These are phyloP conservation scores for Aspidapion aeneum DNA, from an alignment of 2,888 invertebrate species.

Conservation along the genomic window DNA sequence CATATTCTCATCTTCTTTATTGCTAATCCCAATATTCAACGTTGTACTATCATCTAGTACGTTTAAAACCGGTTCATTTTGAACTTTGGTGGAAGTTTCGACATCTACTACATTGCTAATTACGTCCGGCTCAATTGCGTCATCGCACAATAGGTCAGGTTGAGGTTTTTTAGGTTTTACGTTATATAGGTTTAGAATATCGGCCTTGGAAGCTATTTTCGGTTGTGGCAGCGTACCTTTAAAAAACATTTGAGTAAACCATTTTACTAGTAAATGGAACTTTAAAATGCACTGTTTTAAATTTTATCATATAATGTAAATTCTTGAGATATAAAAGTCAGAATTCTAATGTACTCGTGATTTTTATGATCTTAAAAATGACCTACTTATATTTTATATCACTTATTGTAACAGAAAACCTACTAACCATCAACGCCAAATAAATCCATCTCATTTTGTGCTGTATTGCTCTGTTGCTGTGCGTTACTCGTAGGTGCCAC, in stretches of 20 bases:
- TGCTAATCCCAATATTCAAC: not conserved
- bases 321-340: too few relatives aligned
- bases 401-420: too few relatives aligned
- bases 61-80: not conserved
- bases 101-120: not conserved
- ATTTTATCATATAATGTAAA: too few relatives aligned
- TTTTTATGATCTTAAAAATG: not conserved
- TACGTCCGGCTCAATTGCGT: conserved; percentile 18
- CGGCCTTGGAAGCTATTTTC: conserved; percentile 43
- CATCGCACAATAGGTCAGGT: conserved; percentile 32
- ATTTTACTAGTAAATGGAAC: too few relatives aligned
- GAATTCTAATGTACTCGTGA: too few relatives aligned
- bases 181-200: conserved; percentile 47
- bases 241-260: too few relatives aligned
- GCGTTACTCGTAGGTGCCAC: not conserved
- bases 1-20: not conserved
- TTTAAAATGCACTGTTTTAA: too few relatives aligned
- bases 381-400: not conserved
- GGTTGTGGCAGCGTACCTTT: conserved; percentile 23
- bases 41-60: not conserved
- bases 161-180: conserved; percentile 28
- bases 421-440: conserved; percentile 33
- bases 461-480: conserved; percentile 7
- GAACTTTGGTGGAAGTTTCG: not conserved
- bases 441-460: conserved; percentile 40